Evolutionary conservation across 2,888 invertebrate genomes (phyloP), one percentile per base, ranked within the genome.

Genomic region (Subacronicta megacephala): DNA sequence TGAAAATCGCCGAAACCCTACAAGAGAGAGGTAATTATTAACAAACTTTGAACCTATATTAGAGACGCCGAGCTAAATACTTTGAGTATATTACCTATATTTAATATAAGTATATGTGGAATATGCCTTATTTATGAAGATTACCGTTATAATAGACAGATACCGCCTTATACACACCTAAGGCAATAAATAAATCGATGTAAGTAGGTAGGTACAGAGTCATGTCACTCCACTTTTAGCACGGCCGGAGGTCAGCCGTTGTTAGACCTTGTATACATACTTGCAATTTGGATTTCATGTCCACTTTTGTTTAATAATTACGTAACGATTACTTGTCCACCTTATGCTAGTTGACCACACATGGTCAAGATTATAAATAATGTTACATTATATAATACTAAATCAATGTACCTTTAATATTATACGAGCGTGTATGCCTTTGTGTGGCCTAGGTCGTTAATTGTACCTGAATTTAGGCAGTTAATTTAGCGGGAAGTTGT

Each of bases 201-300:
- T 72, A 75, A 63, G 67, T 71, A 71, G 65, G 66, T 72, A 75
- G 62, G 67, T 71, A 76, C 26, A 9, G 26, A 26, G 64, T 76
- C 76, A 78, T 81, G 73, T 81, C 71, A 80, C 67, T 74, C 76
- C 63, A 77, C 67, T 77, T 81, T 77, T 68, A 75, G 68, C 67
- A 57, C 56, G 65, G 38, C 58, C 70, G 77, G 77, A 86, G 85
- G 84, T 82, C 84, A 77, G 49, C 10, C 58, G 15, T 41, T 46
- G 49, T 44, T 33, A 41, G 75, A 75, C 86, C 85, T 85, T 81
- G 84, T 72, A n/a, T n/a, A 61, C 47, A 59, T 65, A 74, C 71
- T 80, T 71, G 80, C 83, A 78, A 85, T 87, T 87, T 75, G 78
- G 78, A 78, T 75, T 77, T 78, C 78, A 81, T 84, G 73, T 78